Evolutionary conservation across 1,140 invertebrate species (phyloP).

Genomic region (Brachionus plicatilis): DNA sequence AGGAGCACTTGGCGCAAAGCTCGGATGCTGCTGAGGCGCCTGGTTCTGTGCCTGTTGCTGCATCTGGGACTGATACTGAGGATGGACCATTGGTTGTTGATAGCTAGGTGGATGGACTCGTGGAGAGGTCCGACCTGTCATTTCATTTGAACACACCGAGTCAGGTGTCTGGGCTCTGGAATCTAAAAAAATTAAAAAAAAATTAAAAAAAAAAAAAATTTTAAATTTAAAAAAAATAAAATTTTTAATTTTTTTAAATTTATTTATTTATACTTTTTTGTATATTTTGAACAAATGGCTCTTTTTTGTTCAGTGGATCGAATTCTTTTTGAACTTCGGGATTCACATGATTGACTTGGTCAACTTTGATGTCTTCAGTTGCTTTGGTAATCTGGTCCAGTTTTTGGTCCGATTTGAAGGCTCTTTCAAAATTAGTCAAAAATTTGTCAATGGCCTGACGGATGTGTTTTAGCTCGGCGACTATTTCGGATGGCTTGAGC

Average conservation of each 20-base stretch:
- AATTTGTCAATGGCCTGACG: not conserved
- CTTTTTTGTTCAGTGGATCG: not conserved
- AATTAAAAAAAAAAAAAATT: not conserved
- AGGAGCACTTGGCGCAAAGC: not conserved
- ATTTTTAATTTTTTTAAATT: not conserved
- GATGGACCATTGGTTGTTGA: not conserved
- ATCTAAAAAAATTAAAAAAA: not conserved
- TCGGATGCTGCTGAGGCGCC: not conserved
- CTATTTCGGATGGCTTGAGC: not conserved
- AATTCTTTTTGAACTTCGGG: conserved; percentile 19
- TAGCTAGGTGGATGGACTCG: not conserved
- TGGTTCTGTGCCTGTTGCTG: not conserved
- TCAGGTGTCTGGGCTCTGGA: conserved; percentile 23
- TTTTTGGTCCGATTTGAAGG: not conserved
- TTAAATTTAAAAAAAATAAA: not conserved
- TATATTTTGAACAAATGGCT: not conserved
- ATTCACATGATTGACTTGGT: not conserved
- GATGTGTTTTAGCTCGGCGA: not conserved
- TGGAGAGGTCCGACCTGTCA: not conserved
- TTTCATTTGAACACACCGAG: conserved; percentile 4
- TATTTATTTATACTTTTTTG: not conserved
- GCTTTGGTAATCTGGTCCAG: not conserved
- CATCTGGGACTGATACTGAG: not conserved
- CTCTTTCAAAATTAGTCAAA: not conserved
- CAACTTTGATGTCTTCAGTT: not conserved